Base-by-base conservation (phyloP, 2,113 vertebrate species). In the Percina caprodes region DNA sequence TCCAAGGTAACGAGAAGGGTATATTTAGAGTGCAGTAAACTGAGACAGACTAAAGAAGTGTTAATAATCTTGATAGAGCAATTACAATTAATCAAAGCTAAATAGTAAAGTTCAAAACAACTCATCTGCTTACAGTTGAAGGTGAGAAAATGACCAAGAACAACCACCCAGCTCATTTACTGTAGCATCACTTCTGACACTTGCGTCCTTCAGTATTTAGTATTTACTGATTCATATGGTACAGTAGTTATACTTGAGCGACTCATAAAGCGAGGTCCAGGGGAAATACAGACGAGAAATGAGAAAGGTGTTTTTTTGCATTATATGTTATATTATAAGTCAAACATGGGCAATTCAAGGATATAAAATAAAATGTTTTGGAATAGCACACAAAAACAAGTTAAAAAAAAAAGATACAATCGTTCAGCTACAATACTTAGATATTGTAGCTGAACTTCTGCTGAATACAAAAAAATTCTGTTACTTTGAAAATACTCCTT, bases 1-100 rank as follows among this genome's bases (percentile, higher is more conserved):
- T 95, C 94, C 94, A 94, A 91, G 92, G 92, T 93, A 95, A 95
- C 92, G 51, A 84, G 80, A 68, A 68, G 91, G 87, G 90, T 93
- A 94, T 93, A 95, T 93, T 94, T 94, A 94, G 90, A 94, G 86
- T 63, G 80, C 71, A 86, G 72, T 90, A 91, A 92, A 92, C 61
- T 91, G 86, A 91, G 84, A 81, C 74, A 60, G 82, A 86, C 81
- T 76, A 85, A 87, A 91, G 79, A 89, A 78, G 84, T 89, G 86
- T 87, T 88, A 88, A 91, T 91, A 86, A 90, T 86, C 82, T 91
- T 89, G 82, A 89, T 77, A 59, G 67, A 82, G 88, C 87, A 85
- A 90, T 86, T 92, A 91, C 89, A 93, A 91, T 89, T 88, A 91
- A 87, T 87, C 79, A 86, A 87, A 92, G 80, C 90, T 71, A 90